phyloP scores from a whole-genome alignment of 2,797 vertebrate species.

The Morus bassanus region DNA sequence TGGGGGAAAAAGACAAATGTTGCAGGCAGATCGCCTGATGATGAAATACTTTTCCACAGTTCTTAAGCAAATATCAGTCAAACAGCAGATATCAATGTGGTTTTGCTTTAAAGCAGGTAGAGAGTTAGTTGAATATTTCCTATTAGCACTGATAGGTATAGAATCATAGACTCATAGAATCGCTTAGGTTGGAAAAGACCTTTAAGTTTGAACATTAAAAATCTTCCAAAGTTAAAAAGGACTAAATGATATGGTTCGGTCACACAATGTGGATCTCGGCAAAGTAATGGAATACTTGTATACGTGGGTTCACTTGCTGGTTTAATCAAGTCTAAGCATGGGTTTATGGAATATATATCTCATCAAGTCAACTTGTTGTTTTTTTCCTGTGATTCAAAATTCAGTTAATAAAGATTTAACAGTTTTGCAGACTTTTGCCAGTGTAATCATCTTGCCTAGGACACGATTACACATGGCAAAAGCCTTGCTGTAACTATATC shows the following conservation, averaged over 20 bases:
- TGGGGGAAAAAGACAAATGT: background rate
- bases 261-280: background rate
- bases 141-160: background rate
- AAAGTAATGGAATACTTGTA: background rate
- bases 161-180: too few relatives aligned
- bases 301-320: background rate
- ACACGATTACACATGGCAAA: background rate
- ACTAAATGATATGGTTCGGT: background rate
- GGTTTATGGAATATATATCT: background rate
- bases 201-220: background rate
- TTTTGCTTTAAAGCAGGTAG: background rate
- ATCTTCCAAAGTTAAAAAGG: background rate
- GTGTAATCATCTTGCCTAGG: accelerated
- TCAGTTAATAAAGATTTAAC: background rate
- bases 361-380: background rate
- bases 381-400: background rate
- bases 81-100: background rate
- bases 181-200: too few relatives aligned
- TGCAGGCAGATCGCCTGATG: background rate
- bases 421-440: background rate
- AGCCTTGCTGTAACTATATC: background rate
- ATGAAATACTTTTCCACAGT: slow-evolving; percentile 14
- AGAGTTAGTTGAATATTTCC: background rate
- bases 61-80: slow-evolving; percentile 12
- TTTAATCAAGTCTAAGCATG: background rate